phyloP scores from a whole-genome alignment of 2,113 vertebrate species.

The Pteruthius melanotis region DNA sequence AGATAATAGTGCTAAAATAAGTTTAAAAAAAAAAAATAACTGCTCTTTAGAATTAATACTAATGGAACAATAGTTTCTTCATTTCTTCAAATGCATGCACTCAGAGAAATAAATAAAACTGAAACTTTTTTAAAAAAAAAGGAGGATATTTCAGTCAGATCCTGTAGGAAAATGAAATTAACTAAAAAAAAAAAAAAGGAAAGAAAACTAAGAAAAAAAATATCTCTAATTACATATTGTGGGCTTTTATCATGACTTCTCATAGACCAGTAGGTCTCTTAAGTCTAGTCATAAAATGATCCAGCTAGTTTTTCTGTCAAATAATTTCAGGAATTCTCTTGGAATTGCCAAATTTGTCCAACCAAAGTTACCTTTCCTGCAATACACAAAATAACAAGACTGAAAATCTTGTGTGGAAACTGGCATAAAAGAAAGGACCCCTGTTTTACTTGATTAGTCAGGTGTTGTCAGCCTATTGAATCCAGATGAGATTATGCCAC shows the following conservation, averaged over 20 bases:
- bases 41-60: background rate
- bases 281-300: background rate
- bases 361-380: background rate
- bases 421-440: background rate
- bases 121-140: background rate
- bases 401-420: background rate
- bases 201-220: background rate
- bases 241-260: background rate
- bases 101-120: background rate
- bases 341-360: background rate
- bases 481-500: background rate
- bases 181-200: background rate
- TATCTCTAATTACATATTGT: background rate
- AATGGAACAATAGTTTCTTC: background rate
- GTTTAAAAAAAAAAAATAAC: background rate
- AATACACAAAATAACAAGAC: background rate
- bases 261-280: background rate
- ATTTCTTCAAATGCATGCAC: background rate
- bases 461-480: background rate
- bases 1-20: background rate
- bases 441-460: background rate
- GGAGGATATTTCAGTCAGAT: background rate
- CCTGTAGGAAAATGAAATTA: background rate
- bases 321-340: conserved; percentile 35
- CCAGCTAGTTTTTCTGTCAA: background rate